Base-by-base conservation (phyloP, 2,888 invertebrate genomes). In the Lasioglossum vierecki region DNA sequence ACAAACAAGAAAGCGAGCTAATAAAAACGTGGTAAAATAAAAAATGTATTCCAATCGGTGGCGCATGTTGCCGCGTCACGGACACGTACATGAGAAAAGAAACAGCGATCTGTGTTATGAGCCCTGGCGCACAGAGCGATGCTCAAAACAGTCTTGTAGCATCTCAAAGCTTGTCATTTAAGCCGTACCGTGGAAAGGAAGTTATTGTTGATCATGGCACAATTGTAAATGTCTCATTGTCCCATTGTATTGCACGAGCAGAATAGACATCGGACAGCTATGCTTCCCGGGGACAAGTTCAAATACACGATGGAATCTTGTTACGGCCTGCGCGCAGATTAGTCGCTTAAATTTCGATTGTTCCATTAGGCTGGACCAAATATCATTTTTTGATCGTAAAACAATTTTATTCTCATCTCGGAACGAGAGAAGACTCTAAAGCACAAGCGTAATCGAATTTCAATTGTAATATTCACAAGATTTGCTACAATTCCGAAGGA, bases 221-320 rank as follows among this genome's bases (percentile, higher is more conserved):
- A 81, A 76, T 81, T 83, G 66, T 88, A 89, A 89, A 89, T 82
- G 88, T 75, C 60, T 85, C 88, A 85, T 89, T 88, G 89, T 88
- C 74, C 79, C 46, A 84, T 79, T 83, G 84, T 87, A 82, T 83
- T 63, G 76, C 15, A 82, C 70, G 74, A 76, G 73, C 53, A 73
- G 15, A 71, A 57, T 82, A 87, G 71, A 72, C 80, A 66, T 88
- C 76, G 76, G 39, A 76, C 80, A 63, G 44, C 26, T 79, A 76
- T 49, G 74, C 74, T 77, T 77, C 57, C 76, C 39, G 76, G 82
- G 71, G 86, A 73, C 80, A 74, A 88, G 76, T 78, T 82, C 78
- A 73, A 79, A 68, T 39, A 18, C 18, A 35, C 63, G 18, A 1
- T 35, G 63, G 30, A 18, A 63, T 63, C 30, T 63, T 35, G 63